Base-by-base conservation (phyloP, 1,140 invertebrate genomes). In the Drosophila burlai region DNA sequence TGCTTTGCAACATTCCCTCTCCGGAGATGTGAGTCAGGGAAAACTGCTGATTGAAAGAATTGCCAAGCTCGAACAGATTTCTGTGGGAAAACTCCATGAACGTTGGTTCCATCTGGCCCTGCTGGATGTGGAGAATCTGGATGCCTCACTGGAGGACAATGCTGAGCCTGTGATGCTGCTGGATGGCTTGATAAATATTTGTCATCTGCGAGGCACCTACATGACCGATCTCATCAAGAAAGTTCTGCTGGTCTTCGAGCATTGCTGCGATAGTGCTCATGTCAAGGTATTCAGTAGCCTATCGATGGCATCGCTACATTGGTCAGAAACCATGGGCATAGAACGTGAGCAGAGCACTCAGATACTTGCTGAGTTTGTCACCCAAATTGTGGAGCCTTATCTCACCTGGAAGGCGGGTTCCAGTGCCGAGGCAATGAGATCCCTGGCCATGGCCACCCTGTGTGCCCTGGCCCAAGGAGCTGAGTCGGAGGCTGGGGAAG, bases 341-440 rank as follows among this genome's bases (percentile, higher is more conserved):
- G 74, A 79, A 10, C 38, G 77, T 1, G 74, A 78, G 24, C 72
- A 80, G 36, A 91, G 86, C 55, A 80, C 71, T 3, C 69, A 86
- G 50, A 9, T 91, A 11, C 31, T 93, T 8, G 38, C 31, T 4
- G 62, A 47, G 2, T 93, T 93, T 36, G 13, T 91, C 24, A 9
- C 34, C 94, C 95, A 96, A 46, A 94, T 97, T 49, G 95, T 98
- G 76, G 93, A 96, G 42, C 96, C 96, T 2, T 96, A 96, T 87
- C 93, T 98, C 61, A 94, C 96, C 15, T 98, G 98, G 97, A 94
- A 94, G 21, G 96, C 97, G n/a, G 97, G 98, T 1, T 94, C 95
- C 31, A 95, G 95, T 18, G 96, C 97, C 0, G 96, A 96, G 85
- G 96, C 96, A 6, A 95, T 98, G 67, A 94, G 97, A 57, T 97